Conservation (phyloP, 2,113 vertebrate species). For the Lepus timidus region DNA sequence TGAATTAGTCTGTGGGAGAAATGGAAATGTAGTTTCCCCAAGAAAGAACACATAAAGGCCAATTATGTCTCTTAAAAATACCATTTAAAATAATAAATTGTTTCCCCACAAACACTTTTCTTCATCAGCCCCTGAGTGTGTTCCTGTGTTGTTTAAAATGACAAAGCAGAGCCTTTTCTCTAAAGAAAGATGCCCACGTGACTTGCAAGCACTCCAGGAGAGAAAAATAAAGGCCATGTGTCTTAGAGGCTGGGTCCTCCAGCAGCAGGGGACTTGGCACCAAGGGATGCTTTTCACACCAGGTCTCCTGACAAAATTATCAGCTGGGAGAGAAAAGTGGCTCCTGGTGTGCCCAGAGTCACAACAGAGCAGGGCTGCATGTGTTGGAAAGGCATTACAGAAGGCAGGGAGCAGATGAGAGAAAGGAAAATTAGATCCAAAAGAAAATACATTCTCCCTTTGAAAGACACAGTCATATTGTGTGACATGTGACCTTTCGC, state of each 20-base stretch:
- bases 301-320: slow-evolving; percentile 74
- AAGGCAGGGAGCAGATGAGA: neutral
- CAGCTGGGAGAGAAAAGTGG: slow-evolving; percentile 67
- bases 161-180: slow-evolving; percentile 14
- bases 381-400: neutral
- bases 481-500: neutral
- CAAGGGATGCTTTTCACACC: slow-evolving; percentile 71
- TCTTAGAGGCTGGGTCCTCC: slow-evolving; percentile 69
- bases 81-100: slow-evolving; percentile 76
- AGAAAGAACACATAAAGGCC: slow-evolving; percentile 74
- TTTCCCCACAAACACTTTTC: slow-evolving; percentile 78
- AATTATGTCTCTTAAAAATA: slow-evolving; percentile 68
- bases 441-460: slow-evolving; percentile 43
- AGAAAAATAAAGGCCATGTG: slow-evolving; percentile 75
- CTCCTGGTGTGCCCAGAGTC: slow-evolving; percentile 47
- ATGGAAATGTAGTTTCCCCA: slow-evolving; percentile 56
- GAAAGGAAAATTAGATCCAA: slow-evolving; percentile 20
- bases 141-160: slow-evolving; percentile 70
- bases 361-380: slow-evolving; percentile 56
- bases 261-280: slow-evolving; percentile 66
- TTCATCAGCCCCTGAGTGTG: neutral
- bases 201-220: slow-evolving; percentile 73
- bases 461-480: neutral
- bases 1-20: slow-evolving; percentile 67
- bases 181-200: slow-evolving; percentile 63